Conservation (phyloP, 1,140 invertebrate species). For the Brachionus paranguensis region DNA sequence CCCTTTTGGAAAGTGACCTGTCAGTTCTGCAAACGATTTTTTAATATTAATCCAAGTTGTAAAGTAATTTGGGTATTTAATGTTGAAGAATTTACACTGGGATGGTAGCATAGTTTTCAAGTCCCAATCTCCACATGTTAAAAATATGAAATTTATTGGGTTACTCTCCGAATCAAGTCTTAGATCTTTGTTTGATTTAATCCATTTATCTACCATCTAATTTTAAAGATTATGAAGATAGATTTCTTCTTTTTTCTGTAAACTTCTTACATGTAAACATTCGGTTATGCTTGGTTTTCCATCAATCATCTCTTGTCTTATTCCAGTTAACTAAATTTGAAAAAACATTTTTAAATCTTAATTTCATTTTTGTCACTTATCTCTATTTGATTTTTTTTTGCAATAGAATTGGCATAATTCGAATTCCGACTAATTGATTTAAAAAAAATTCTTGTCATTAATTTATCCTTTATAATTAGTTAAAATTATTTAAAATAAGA, state of each 20-base stretch:
- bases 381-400: no score
- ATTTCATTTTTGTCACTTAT: no score
- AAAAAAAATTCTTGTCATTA: no score
- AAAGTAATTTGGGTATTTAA: constrained; percentile 58
- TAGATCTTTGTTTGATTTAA: constrained; percentile 50
- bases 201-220: constrained; percentile 54
- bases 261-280: constrained; percentile 44
- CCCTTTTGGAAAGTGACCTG: constrained; percentile 48
- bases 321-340: constrained; percentile 51
- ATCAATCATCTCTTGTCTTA: constrained; percentile 57
- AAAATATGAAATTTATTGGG: constrained; percentile 54
- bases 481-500: no score
- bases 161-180: constrained; percentile 42
- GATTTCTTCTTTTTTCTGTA: constrained; percentile 34
- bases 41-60: constrained; percentile 63
- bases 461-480: no score
- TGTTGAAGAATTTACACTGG: constrained; percentile 57
- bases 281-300: constrained; percentile 49
- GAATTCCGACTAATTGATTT: no score
- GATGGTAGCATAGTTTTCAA: constrained; percentile 60
- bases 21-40: constrained; percentile 49
- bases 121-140: constrained; percentile 66
- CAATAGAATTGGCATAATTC: no score
- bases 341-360: no score
- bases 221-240: no score